Evolutionary conservation across 2,113 vertebrate species (phyloP).

Genomic region (Scopus umbretta): DNA sequence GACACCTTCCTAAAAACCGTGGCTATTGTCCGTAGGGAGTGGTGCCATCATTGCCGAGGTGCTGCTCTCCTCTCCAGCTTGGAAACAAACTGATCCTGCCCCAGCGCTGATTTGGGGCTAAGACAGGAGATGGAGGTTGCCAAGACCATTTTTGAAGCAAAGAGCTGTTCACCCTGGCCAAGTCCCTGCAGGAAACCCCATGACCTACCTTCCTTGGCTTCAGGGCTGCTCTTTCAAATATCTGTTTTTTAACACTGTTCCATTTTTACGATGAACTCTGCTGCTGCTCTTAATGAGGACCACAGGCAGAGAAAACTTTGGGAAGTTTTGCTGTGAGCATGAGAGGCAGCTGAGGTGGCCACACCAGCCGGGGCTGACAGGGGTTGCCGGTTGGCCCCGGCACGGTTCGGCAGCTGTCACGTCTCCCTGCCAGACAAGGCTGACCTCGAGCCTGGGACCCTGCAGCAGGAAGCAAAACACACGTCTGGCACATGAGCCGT

Average conservation of each 20-base stretch:
- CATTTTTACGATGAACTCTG: background rate
- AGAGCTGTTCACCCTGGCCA: background rate
- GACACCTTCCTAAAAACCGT: background rate
- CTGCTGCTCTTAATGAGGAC: background rate
- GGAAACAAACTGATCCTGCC: background rate
- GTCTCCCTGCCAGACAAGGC: background rate
- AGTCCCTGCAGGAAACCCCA: background rate
- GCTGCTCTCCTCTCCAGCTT: background rate
- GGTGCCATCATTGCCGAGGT: rapidly evolving
- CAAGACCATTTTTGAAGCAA: background rate
- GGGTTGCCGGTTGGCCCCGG: background rate
- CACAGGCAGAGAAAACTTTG: background rate
- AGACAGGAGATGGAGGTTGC: background rate
- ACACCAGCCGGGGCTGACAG: background rate
- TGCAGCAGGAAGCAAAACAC: background rate
- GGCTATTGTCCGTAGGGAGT: background rate
- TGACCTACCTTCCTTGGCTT: background rate
- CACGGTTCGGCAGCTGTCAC: background rate
- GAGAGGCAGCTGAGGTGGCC: background rate
- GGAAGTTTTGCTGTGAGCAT: background rate
- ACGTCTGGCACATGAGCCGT: background rate
- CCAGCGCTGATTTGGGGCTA: rapidly evolving
- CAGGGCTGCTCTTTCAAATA: background rate
- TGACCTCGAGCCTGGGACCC: conserved; percentile 20
- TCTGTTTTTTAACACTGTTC: background rate